phyloP scores from a whole-genome alignment of 2,797 vertebrate genomes.

The Danio tinwini region DNA sequence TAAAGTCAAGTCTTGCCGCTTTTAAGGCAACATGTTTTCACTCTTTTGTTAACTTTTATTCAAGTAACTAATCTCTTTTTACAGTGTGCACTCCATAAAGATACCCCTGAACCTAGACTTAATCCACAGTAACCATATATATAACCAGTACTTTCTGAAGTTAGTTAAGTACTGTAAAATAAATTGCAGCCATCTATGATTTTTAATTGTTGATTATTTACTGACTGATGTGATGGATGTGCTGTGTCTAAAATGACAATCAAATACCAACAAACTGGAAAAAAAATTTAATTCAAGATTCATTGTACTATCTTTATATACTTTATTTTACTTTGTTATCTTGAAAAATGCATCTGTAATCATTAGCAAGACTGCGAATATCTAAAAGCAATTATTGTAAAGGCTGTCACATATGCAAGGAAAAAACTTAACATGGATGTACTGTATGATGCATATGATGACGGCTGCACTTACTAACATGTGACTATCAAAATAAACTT shows the following conservation, averaged over 20 bases:
- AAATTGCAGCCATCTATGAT: no score
- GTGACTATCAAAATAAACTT: background rate
- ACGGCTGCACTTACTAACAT: background rate
- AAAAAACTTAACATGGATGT: background rate
- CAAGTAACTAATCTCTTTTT: no score
- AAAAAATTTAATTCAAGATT: no score
- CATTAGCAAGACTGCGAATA: background rate
- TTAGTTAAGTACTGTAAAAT: no score
- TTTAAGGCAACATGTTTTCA: no score
- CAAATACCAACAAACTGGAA: background rate
- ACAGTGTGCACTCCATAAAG: no score
- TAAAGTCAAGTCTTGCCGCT: no score
- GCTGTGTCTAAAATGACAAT: conserved; percentile 2
- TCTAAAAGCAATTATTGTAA: background rate
- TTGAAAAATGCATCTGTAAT: background rate
- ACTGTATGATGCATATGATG: background rate
- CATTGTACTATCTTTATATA: background rate
- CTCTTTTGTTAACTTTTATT: no score
- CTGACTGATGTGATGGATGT: background rate
- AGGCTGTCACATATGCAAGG: background rate
- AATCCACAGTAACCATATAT: no score
- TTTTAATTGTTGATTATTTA: background rate
- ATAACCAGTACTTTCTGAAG: no score
- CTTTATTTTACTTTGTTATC: background rate
- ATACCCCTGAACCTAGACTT: no score